These are phyloP conservation scores for Crypturellus tataupa DNA, from an alignment of 2,797 vertebrate genomes.

Conservation along the genomic window DNA sequence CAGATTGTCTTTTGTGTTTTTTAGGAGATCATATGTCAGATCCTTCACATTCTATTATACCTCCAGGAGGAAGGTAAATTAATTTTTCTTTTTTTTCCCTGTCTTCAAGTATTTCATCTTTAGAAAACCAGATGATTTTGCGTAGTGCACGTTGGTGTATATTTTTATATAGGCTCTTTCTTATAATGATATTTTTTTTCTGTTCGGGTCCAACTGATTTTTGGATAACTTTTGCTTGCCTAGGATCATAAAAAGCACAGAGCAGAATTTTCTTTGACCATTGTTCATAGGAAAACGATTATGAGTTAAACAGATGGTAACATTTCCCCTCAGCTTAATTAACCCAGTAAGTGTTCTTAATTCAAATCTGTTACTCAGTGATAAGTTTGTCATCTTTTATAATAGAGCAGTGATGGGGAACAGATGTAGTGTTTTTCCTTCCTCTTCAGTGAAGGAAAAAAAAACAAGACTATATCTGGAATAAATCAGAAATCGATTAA, in stretches of 20 bases:
- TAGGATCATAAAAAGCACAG: neutral
- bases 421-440: neutral
- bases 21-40: slow-evolving; percentile 71
- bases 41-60: slow-evolving; percentile 61
- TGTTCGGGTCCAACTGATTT: neutral
- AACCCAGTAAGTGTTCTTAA: neutral
- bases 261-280: neutral
- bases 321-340: neutral
- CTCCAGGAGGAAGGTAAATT: slow-evolving; percentile 78
- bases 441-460: neutral
- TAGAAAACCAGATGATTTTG: neutral
- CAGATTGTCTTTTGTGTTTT: slow-evolving; percentile 15
- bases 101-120: neutral
- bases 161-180: neutral
- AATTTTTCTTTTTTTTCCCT: neutral
- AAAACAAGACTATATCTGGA: neutral
- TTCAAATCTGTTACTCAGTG: neutral
- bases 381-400: neutral
- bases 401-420: neutral
- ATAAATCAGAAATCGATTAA: neutral
- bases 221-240: neutral
- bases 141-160: neutral
- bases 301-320: neutral
- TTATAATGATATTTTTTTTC: neutral
- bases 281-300: neutral